Evolutionary conservation across 2,888 invertebrate species (phyloP).

Genomic region (Danaus chrysippus): DNA sequence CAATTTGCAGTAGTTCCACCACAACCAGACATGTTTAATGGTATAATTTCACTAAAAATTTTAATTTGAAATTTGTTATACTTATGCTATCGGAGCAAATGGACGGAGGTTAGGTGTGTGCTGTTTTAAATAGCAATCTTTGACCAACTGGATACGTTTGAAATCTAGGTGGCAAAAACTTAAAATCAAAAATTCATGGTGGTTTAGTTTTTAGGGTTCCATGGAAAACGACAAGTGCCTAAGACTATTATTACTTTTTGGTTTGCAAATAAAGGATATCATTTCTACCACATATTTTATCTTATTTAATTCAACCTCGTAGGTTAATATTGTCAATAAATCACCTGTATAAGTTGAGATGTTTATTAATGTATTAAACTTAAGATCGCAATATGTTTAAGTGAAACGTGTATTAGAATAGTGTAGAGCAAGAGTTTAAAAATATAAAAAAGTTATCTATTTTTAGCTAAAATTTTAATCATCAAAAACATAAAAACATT

Average conservation of each 20-base stretch:
- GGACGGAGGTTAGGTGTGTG: not conserved
- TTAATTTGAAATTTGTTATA: conserved; percentile 1
- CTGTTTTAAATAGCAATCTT: conserved; percentile 10
- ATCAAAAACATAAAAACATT: too few species aligned
- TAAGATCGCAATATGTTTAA: too few species aligned
- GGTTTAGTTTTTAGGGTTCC: not conserved
- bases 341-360: too few species aligned
- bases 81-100: conserved; percentile 2
- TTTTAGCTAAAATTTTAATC: too few species aligned
- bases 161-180: not conserved
- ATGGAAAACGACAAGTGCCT: not conserved
- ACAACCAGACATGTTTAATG: conserved; percentile 1
- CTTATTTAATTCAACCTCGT: too few species aligned
- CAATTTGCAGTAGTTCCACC: not conserved
- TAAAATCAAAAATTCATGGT: not conserved
- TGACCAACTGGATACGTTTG: not conserved
- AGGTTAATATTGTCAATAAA: too few species aligned
- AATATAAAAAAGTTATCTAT: too few species aligned
- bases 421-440: too few species aligned
- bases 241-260: not conserved
- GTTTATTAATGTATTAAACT: too few species aligned
- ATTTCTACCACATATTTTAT: not conserved
- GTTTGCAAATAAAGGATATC: not conserved
- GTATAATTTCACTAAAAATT: not conserved
- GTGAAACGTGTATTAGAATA: too few species aligned